phyloP scores from a whole-genome alignment of 1,140 invertebrate genomes.

The Sitophilus oryzae region DNA sequence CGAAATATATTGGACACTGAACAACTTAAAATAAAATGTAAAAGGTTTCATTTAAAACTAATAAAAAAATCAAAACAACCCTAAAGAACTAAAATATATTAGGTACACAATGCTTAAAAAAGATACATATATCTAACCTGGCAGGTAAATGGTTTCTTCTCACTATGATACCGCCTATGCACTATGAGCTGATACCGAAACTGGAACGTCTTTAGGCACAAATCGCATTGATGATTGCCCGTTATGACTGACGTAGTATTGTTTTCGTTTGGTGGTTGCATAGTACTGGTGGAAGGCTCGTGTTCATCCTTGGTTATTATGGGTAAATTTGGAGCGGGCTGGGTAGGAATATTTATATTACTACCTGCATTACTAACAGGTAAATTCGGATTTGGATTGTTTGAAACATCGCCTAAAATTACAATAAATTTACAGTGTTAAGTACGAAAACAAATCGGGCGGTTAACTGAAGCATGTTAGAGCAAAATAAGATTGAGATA shows the following conservation, averaged over 20 bases:
- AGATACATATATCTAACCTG: no score
- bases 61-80: no score
- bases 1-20: no score
- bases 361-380: conserved; percentile 8
- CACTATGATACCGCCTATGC: conserved; percentile 76
- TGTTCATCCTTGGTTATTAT: conserved; percentile 49
- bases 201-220: conserved; percentile 79
- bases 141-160: conserved; percentile 76
- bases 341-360: conserved; percentile 18
- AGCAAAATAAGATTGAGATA: no score
- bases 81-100: no score
- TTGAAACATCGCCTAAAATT: conserved; percentile 16
- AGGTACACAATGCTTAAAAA: no score
- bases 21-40: no score
- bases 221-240: conserved; percentile 69
- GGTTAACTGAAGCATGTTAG: no score
- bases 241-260: conserved; percentile 51
- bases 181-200: conserved; percentile 81
- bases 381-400: conserved; percentile 8
- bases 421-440: conserved; percentile 32
- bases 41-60: no score
- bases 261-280: conserved; percentile 39
- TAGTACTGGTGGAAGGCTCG: conserved; percentile 48
- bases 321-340: conserved; percentile 20
- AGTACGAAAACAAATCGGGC: no score